phyloP scores from a whole-genome alignment of 2,113 vertebrate genomes.

The Kryptolebias marmoratus region DNA sequence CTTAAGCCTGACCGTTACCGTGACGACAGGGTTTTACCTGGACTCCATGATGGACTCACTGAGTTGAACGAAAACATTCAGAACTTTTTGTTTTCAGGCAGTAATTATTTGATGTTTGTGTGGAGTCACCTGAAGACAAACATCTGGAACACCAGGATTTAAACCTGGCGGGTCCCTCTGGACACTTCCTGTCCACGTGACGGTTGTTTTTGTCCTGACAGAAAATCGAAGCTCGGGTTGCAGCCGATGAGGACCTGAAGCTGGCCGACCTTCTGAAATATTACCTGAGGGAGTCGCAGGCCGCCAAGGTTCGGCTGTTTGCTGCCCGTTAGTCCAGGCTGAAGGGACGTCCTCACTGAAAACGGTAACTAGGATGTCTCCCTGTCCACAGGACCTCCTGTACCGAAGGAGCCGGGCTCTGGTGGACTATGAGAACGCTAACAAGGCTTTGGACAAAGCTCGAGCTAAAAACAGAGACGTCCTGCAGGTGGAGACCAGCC shows the following conservation, averaged over 20 bases:
- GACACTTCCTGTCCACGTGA: too few relatives aligned
- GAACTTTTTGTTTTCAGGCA: too few relatives aligned
- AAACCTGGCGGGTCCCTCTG: too few relatives aligned
- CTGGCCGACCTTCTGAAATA: slow-evolving; percentile 97
- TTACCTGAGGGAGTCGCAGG: slow-evolving; percentile 97
- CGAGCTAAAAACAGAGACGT: slow-evolving; percentile 98
- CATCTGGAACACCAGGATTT: too few relatives aligned
- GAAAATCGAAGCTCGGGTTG: slow-evolving; percentile 97
- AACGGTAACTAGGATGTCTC: neutral
- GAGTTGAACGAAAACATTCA: too few relatives aligned
- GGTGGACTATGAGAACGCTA: slow-evolving; percentile 98
- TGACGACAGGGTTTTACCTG: too few relatives aligned
- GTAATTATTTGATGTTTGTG: too few relatives aligned
- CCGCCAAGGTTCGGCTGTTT: slow-evolving; percentile 88
- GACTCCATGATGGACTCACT: too few relatives aligned
- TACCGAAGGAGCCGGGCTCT: slow-evolving; percentile 94
- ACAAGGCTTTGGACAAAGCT: slow-evolving; percentile 97
- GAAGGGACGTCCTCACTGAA: neutral
- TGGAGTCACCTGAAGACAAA: too few relatives aligned
- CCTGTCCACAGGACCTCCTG: slow-evolving; percentile 86
- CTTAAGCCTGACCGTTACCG: too few relatives aligned
- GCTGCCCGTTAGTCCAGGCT: neutral
- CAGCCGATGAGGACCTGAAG: slow-evolving; percentile 97
- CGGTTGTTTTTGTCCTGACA: slow-evolving; percentile 61
- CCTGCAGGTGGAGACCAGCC: slow-evolving; percentile 94